Conservation (phyloP, 2,888 invertebrate genomes). For the Deilephila porcellus region DNA sequence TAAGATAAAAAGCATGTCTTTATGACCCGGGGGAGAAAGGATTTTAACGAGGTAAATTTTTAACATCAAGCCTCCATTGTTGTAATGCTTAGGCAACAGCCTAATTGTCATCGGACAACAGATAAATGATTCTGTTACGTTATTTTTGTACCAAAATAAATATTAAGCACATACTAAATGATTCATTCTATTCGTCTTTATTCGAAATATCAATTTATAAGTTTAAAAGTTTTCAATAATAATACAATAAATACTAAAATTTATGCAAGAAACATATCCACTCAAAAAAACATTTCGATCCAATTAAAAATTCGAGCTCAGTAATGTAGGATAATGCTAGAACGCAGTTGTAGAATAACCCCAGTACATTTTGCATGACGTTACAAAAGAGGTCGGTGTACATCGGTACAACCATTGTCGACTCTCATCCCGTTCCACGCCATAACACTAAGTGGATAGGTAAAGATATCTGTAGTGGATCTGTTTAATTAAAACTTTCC, state of each 20-base stretch:
- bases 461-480: constrained; percentile 51
- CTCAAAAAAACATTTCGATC: no score
- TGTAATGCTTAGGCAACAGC: not conserved
- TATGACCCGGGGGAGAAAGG: constrained; percentile 1
- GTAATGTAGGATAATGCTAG: not conserved
- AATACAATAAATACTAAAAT: no score
- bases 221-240: not conserved
- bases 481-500: constrained; percentile 79
- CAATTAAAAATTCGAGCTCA: not conserved
- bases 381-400: constrained; percentile 8
- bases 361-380: constrained; percentile 8
- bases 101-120: not conserved
- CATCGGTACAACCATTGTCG: constrained; percentile 10
- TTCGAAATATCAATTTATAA: not conserved
- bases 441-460: constrained; percentile 56
- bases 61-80: not conserved
- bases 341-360: not conserved
- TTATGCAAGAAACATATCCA: no score
- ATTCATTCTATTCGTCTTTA: not conserved
- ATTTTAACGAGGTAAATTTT: constrained; percentile 3
- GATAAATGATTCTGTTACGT: not conserved
- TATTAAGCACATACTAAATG: not conserved
- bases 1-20: constrained; percentile 12
- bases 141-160: not conserved
- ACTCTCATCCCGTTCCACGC: constrained; percentile 39